These are phyloP conservation scores for Eriocheir sinensis DNA, from an alignment of 1,140 invertebrate species.

Conservation along the genomic window DNA sequence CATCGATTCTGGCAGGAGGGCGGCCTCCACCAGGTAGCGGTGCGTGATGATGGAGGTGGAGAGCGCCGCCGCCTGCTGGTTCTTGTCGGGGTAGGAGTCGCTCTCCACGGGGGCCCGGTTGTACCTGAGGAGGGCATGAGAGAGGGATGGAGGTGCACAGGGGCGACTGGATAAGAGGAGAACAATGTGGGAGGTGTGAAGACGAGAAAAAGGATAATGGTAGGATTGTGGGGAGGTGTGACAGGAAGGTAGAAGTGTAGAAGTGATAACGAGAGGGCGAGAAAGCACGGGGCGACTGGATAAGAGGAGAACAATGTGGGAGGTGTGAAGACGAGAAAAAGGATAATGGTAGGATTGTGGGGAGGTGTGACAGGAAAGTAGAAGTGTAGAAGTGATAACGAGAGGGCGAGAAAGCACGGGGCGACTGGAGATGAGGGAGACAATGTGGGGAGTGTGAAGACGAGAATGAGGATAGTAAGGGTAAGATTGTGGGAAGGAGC, in stretches of 20 bases:
- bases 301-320: neutral
- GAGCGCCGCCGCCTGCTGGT: conserved; percentile 69
- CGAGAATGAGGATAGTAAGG: too few relatives aligned
- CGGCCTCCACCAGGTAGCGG: conserved; percentile 75
- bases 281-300: neutral
- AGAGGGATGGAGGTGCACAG: neutral
- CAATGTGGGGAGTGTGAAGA: too few relatives aligned
- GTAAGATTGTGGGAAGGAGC: too few relatives aligned
- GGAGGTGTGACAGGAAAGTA: too few relatives aligned
- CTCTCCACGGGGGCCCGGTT: conserved; percentile 68
- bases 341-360: too few relatives aligned
- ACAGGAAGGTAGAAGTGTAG: too few relatives aligned
- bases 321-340: neutral
- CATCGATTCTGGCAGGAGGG: conserved; percentile 68
- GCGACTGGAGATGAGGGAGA: too few relatives aligned
- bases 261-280: neutral
- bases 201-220: too few relatives aligned
- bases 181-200: neutral
- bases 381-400: too few relatives aligned
- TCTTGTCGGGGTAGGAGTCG: conserved; percentile 75
- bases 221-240: too few relatives aligned
- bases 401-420: too few relatives aligned
- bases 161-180: neutral
- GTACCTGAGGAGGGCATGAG: conserved; percentile 59
- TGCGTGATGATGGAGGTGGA: conserved; percentile 75